Conservation (phyloP, 2,797 vertebrate species). For the Odontamblyopus rebecca region DNA sequence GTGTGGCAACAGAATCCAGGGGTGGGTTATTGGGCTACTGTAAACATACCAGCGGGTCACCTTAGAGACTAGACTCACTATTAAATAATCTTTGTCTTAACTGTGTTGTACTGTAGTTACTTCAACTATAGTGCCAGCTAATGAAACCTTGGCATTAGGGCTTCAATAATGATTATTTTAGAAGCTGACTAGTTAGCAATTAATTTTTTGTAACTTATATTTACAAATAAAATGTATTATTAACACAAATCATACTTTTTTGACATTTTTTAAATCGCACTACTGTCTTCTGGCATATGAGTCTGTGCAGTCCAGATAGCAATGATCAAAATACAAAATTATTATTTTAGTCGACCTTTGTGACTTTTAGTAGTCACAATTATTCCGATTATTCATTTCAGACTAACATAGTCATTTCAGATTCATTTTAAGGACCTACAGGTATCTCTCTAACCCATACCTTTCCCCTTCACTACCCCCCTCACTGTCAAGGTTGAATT, state of each 20-base stretch:
- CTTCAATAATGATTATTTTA: too few relatives aligned
- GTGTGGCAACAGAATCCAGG: conserved; percentile 48
- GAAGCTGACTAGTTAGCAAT: too few relatives aligned
- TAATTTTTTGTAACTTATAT: too few relatives aligned
- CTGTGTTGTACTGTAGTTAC: neutral
- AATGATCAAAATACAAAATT: too few relatives aligned
- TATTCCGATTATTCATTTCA: too few relatives aligned
- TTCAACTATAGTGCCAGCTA: conserved; percentile 42
- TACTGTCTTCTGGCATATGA: too few relatives aligned
- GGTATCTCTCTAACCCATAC: conserved; percentile 19
- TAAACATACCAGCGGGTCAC: conserved; percentile 43
- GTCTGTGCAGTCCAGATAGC: too few relatives aligned
- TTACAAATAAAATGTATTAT: too few relatives aligned
- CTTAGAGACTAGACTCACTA: conserved; percentile 7
- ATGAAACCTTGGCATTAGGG: conserved; percentile 14
- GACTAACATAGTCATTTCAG: conserved; percentile 9
- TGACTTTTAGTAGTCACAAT: too few relatives aligned
- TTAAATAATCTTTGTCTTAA: neutral
- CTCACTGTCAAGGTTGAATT: conserved; percentile 78
- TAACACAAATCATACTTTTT: too few relatives aligned
- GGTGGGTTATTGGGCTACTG: conserved; percentile 27
- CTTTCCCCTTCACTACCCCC: conserved; percentile 32
- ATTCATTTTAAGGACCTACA: conserved; percentile 21
- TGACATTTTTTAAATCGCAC: too few relatives aligned
- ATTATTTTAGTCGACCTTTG: too few relatives aligned